Conservation (phyloP, 2,797 vertebrate genomes). For the Etheostoma perlongum region DNA sequence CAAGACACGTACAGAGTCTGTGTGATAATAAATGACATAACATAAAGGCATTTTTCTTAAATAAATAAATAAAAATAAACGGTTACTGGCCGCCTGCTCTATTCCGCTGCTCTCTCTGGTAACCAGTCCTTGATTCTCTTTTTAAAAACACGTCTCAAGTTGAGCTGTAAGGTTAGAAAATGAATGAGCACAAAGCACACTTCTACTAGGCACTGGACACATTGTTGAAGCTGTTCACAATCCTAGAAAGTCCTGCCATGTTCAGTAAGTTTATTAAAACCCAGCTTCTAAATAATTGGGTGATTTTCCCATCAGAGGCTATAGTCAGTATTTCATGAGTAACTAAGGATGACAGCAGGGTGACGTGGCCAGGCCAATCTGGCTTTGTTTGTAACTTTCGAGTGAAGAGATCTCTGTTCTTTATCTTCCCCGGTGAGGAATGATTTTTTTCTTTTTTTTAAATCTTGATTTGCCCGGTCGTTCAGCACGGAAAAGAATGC, state of each 20-base stretch:
- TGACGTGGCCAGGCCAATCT: neutral
- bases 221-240: neutral
- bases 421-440: conserved; percentile 25
- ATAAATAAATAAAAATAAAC: too few relatives aligned
- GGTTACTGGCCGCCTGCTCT: too few relatives aligned
- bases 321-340: conserved; percentile 5
- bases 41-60: too few relatives aligned
- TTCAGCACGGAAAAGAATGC: conserved; percentile 28
- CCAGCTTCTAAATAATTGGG: neutral
- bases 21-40: too few relatives aligned
- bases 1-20: too few relatives aligned
- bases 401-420: neutral
- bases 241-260: neutral
- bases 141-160: neutral
- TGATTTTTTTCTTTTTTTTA: conserved; percentile 9
- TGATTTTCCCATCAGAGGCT: conserved; percentile 11
- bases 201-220: neutral
- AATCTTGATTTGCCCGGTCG: conserved; percentile 13
- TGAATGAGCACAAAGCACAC: conserved; percentile 14
- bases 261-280: neutral
- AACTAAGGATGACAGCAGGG: neutral
- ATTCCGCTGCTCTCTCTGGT: too few relatives aligned
- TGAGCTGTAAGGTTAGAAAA: conserved; percentile 21
- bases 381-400: conserved; percentile 3
- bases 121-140: too few relatives aligned